Evolutionary conservation across 2,113 vertebrate genomes (phyloP).

Genomic region (Oryctolagus cuniculus): mOryCun1.1 NC_091442.1:72584001-72584500

Average conservation of each 20-base stretch:
- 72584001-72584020: not conserved
- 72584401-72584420: not conserved
- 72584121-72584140: not conserved
- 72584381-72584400: conserved; percentile 43
- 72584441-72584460: conserved; percentile 12
- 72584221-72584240: conserved; percentile 36
- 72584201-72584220: not conserved
- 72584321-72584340: conserved; percentile 13
- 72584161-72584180: not conserved
- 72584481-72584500: not conserved
- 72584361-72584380: not conserved
- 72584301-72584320: not conserved
- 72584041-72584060: not conserved
- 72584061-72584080: not conserved
- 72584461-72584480: conserved; percentile 5
- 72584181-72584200: not conserved
- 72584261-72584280: not conserved
- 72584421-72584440: not conserved
- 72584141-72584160: not conserved
- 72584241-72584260: conserved; percentile 32
- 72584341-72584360: conserved; percentile 60
- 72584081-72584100: not conserved
- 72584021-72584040: not conserved
- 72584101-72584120: not conserved
- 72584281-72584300: not conserved